Conservation (phyloP, 1,140 invertebrate species). For the Lamellibrachia luymesi region DNA sequence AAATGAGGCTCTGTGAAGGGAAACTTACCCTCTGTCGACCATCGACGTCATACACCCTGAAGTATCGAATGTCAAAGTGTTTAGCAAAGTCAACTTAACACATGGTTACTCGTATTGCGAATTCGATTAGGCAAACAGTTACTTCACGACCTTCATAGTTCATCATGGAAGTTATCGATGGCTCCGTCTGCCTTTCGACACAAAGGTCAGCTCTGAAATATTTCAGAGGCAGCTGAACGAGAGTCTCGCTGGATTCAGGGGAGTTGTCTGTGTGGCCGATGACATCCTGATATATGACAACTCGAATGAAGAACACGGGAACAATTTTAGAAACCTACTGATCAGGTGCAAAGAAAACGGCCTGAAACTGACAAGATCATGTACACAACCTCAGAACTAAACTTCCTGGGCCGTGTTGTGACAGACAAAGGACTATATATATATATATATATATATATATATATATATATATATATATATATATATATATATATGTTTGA, state of each 20-base stretch:
- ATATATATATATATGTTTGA: too few species aligned
- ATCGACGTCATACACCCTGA: constrained; percentile 37
- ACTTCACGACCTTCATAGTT: constrained; percentile 33
- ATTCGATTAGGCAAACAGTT: constrained; percentile 35
- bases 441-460: too few species aligned
- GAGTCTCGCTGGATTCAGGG: constrained; percentile 44
- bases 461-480: too few species aligned
- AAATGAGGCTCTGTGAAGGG: constrained; percentile 32
- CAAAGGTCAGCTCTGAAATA: constrained; percentile 35
- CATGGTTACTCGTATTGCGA: constrained; percentile 35
- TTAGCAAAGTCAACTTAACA: constrained; percentile 33
- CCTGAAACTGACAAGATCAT: constrained; percentile 51
- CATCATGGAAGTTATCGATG: constrained; percentile 34
- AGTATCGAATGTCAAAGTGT: constrained; percentile 33
- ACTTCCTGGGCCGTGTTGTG: constrained; percentile 41
- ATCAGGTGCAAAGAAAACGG: constrained; percentile 41
- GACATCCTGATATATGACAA: constrained; percentile 19
- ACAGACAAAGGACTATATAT: constrained; percentile 40
- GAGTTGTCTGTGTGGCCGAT: constrained; percentile 53
- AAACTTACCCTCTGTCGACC: constrained; percentile 31
- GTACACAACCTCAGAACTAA: not conserved
- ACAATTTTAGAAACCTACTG: constrained; percentile 37
- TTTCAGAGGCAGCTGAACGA: constrained; percentile 45
- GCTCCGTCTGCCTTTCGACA: constrained; percentile 33
- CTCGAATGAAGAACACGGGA: constrained; percentile 10